phyloP scores from a whole-genome alignment of 2,797 vertebrate species.

The Psittacula derbiana region DNA sequence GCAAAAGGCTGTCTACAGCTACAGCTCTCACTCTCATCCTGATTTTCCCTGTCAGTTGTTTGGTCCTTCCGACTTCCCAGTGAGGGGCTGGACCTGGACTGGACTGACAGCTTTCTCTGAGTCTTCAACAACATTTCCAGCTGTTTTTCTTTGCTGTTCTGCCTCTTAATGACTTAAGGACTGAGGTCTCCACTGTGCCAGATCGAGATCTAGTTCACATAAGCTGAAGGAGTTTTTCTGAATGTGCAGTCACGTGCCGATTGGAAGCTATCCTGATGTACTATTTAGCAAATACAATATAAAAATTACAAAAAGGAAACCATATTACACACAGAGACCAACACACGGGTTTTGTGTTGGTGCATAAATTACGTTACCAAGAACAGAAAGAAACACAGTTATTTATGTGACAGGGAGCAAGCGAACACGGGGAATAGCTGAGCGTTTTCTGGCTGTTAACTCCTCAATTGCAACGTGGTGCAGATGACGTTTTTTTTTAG shows the following conservation, averaged over 20 bases:
- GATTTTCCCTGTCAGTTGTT: background rate
- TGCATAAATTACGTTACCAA: background rate
- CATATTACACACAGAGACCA: background rate
- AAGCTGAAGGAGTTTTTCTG: conserved; percentile 2
- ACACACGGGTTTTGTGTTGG: background rate
- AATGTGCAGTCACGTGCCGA: background rate
- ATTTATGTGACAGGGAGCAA: background rate
- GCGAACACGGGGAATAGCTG: background rate
- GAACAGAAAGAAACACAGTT: background rate
- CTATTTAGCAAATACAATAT: background rate
- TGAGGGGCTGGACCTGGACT: background rate
- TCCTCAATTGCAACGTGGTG: background rate
- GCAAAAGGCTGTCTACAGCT: background rate
- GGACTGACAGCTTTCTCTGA: background rate
- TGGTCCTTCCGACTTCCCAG: background rate
- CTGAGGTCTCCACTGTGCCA: background rate
- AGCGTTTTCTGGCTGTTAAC: conserved; percentile 2
- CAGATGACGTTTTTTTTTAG: background rate
- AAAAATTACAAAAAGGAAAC: background rate
- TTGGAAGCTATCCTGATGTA: background rate
- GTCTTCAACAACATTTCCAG: background rate
- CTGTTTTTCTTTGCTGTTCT: background rate
- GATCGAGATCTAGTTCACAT: conserved; percentile 20
- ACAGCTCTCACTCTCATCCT: background rate
- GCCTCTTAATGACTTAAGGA: background rate